Evolutionary conservation across 53 echinoderm and acorn worm genomes (phyloP).

Genomic region (Hippasteria phrygiana): DNA sequence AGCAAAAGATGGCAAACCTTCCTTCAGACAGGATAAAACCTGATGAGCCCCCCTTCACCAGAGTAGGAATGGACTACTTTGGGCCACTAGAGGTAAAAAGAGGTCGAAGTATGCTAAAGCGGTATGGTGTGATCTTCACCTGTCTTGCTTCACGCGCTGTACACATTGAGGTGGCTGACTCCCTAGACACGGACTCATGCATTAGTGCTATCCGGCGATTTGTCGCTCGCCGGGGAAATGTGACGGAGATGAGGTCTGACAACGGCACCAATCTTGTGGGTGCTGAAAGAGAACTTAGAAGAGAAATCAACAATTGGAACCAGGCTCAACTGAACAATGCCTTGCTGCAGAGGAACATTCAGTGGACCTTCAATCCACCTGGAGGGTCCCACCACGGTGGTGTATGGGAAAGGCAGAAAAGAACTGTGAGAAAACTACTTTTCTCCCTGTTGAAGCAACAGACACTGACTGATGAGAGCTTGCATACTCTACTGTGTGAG

Average conservation of each 20-base stretch:
- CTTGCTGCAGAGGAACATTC: slow-evolving; percentile 59
- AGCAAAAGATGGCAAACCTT: slow-evolving; percentile 28
- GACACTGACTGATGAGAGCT: slow-evolving; percentile 62
- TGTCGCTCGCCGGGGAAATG: slow-evolving; percentile 63
- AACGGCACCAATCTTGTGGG: slow-evolving; percentile 75
- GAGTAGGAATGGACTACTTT: too few relatives aligned
- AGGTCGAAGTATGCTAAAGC: too few relatives aligned
- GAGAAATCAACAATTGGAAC: slow-evolving; percentile 66
- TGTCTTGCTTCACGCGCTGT: too few relatives aligned
- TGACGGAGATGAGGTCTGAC: slow-evolving; percentile 60
- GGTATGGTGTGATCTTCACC: slow-evolving; percentile 68
- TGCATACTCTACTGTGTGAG: slow-evolving; percentile 70
- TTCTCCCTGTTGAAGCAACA: slow-evolving; percentile 61
- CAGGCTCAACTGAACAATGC: slow-evolving; percentile 56
- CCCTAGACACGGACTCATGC: slow-evolving; percentile 69
- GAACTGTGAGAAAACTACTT: slow-evolving; percentile 69
- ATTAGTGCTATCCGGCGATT: slow-evolving; percentile 76
- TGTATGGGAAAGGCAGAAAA: slow-evolving; percentile 74
- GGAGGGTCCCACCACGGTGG: slow-evolving; percentile 74
- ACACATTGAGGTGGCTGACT: slow-evolving; percentile 67
- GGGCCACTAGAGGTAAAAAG: too few relatives aligned
- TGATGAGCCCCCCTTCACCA: too few relatives aligned
- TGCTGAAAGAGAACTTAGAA: slow-evolving; percentile 64
- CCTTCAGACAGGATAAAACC: too few relatives aligned
- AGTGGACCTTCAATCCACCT: slow-evolving; percentile 78